A percentile compares a stretch with the other conserved stretches of the same genome.
These are phyloP conservation scores for Pristionchus japonicus DNA, from an alignment of 2,888 invertebrate genomes.

Conservation along the genomic window DNA sequence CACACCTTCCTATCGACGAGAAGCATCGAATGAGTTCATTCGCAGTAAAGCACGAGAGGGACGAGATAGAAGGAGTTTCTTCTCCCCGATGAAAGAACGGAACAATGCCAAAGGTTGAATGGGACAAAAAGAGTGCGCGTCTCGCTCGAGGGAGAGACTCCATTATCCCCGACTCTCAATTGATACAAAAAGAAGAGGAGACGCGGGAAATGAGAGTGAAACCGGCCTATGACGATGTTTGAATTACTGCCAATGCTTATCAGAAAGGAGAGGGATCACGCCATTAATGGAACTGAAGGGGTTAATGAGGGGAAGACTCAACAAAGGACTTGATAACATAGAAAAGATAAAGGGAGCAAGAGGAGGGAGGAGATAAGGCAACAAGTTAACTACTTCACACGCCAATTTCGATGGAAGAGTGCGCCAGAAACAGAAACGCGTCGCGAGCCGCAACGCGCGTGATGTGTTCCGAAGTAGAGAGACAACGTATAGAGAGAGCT, in stretches of 20 bases:
- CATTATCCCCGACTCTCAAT: conserved; percentile 31
- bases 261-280: neutral
- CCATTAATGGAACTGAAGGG: neutral
- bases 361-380: neutral
- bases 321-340: neutral
- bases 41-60: neutral
- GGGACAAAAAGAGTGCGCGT: neutral
- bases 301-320: neutral
- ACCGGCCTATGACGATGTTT: conserved; percentile 10
- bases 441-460: conserved; percentile 43
- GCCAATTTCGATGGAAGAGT: neutral
- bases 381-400: neutral
- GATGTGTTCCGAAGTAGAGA: conserved; percentile 43
- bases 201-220: conserved; percentile 32
- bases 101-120: conserved; percentile 39
- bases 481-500: conserved; percentile 40
- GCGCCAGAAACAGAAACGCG: conserved; percentile 37
- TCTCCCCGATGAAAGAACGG: neutral
- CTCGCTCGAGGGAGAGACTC: neutral
- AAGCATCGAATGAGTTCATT: neutral
- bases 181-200: conserved; percentile 30
- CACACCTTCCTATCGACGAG: neutral
- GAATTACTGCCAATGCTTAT: conserved; percentile 28
- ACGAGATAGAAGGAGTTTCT: neutral
- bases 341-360: neutral